phyloP scores from a whole-genome alignment of 1,140 invertebrate species.

The Dinoponera quadriceps region DNA sequence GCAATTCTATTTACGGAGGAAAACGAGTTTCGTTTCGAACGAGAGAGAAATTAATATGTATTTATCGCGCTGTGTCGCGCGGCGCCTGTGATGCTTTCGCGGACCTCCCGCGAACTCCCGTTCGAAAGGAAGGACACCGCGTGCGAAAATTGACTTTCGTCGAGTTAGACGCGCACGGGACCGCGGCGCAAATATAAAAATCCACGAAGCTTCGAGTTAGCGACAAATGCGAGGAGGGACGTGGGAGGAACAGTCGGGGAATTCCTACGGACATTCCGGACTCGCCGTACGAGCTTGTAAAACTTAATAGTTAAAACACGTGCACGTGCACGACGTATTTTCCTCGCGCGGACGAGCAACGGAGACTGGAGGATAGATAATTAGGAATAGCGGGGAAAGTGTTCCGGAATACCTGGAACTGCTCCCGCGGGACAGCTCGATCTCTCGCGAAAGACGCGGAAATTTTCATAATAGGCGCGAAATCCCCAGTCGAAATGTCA shows the following conservation, averaged over 20 bases:
- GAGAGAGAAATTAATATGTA: conserved; percentile 3
- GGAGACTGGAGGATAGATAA: not conserved
- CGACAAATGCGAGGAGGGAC: conserved; percentile 24
- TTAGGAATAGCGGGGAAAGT: conserved; percentile 4
- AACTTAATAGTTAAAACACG: conserved; percentile 43
- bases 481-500: no score
- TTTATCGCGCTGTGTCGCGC: not conserved
- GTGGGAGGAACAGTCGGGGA: conserved; percentile 22
- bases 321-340: conserved; percentile 24
- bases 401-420: not conserved
- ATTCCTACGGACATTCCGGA: conserved; percentile 21
- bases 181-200: no score
- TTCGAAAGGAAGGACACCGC: not conserved
- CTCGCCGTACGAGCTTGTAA: conserved; percentile 7
- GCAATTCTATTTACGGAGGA: not conserved
- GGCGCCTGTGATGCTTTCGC: not conserved
- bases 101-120: not conserved
- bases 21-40: not conserved
- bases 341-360: no score
- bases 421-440: not conserved
- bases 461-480: not conserved
- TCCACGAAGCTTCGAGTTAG: conserved; percentile 42
- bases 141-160: not conserved
- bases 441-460: not conserved
- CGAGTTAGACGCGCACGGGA: no score